phyloP scores from a whole-genome alignment of 2,113 vertebrate species.

The Sapayoa aenigma region DNA sequence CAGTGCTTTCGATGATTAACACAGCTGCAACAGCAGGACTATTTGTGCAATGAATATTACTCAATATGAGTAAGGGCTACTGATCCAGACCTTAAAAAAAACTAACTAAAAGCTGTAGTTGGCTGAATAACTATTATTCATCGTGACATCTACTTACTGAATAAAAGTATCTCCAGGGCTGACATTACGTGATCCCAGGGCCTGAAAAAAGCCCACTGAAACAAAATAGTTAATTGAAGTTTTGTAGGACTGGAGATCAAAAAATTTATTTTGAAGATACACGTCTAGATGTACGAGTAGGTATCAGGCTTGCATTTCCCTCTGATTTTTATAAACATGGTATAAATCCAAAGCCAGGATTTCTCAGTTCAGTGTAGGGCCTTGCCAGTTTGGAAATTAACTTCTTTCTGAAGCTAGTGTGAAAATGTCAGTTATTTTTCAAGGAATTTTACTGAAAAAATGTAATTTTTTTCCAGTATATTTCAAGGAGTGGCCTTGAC shows the following conservation, averaged over 20 bases:
- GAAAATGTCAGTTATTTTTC: not conserved
- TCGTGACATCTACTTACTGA: not conserved
- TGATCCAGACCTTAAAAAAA: conserved; percentile 11
- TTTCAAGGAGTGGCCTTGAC: not conserved
- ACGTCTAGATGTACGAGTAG: not conserved
- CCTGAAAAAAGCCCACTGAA: not conserved
- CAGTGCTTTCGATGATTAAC: not conserved
- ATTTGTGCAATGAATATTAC: not conserved
- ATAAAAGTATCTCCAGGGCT: not conserved
- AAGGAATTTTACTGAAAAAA: not conserved
- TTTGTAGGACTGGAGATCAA: not conserved
- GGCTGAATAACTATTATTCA: conserved; percentile 26
- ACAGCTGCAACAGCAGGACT: not conserved
- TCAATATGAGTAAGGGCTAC: conserved; percentile 25
- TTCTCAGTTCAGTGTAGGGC: not conserved
- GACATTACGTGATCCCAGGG: not conserved
- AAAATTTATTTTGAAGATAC: not conserved
- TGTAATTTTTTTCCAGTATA: not conserved
- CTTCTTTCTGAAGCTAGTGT: not conserved
- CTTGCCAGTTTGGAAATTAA: not conserved
- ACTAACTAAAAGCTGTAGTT: not conserved
- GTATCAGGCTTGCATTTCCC: not conserved
- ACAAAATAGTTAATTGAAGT: not conserved
- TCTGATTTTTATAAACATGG: not conserved
- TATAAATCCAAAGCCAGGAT: not conserved